A percentile compares a stretch with the other conserved stretches of the same genome.
Evolutionary conservation across 2,888 invertebrate species (phyloP).

Genomic region (Flexamia atlantica): DNA sequence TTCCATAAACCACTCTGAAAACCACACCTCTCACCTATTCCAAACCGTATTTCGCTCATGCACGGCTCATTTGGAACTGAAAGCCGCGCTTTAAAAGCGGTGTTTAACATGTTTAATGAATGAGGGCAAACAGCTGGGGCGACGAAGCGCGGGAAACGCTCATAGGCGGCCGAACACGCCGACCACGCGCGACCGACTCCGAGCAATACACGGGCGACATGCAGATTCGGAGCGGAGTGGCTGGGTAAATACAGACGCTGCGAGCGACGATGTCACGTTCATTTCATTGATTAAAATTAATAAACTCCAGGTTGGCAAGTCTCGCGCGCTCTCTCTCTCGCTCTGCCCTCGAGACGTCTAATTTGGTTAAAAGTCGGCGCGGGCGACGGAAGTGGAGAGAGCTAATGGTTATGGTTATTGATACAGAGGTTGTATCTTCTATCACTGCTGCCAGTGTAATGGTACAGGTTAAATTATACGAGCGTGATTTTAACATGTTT

Average conservation of each 20-base stretch:
- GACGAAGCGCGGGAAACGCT: not conserved
- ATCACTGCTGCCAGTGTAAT: too few relatives aligned
- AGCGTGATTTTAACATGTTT: too few relatives aligned
- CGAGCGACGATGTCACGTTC: not conserved
- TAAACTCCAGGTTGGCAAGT: not conserved
- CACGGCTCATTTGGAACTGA: conserved; percentile 22
- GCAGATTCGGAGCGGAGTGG: not conserved
- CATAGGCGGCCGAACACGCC: not conserved
- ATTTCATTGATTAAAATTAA: conserved; percentile 16
- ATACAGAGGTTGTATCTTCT: too few relatives aligned
- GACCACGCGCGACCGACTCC: not conserved
- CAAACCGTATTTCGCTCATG: not conserved
- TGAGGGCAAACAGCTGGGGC: not conserved
- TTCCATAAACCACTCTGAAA: not conserved
- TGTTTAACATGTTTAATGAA: conserved; percentile 27
- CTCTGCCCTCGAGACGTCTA: not conserved
- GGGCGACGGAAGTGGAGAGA: not conserved
- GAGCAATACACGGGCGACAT: not conserved
- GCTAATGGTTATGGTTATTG: too few relatives aligned
- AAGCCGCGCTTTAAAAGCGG: conserved; percentile 9
- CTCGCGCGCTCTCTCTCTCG: not conserved
- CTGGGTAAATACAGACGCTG: not conserved
- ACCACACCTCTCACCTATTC: not conserved
- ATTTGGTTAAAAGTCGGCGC: conserved; percentile 6
- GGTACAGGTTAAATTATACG: too few relatives aligned